Base-by-base conservation (phyloP, 1,140 invertebrate species). In the Calephelis nemesis region DNA sequence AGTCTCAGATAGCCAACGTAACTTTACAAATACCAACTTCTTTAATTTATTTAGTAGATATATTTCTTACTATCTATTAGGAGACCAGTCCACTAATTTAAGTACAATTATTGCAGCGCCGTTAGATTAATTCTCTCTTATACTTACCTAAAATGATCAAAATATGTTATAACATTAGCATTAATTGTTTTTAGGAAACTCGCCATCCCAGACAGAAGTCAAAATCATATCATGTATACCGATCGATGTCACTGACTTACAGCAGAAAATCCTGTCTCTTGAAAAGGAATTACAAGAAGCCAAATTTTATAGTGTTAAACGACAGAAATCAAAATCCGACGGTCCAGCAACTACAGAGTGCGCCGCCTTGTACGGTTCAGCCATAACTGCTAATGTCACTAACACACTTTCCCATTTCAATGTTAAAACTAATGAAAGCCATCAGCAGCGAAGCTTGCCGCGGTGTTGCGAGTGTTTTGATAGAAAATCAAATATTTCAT, bases 211-310 rank as follows among this genome's bases (percentile, higher is more conserved):
- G 62, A 91, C 88, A 5, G 87, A 91, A 81, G 88, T 91, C 4
- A 91, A 91, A 79, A 87, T 91, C 48, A 87, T 91, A 63, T 91
- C 88, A 7, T 91, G 88, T 66, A 87, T 91, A 70, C 88, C 88
- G 39, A 88, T 91, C 52, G 88, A 91, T 48, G 88, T 91, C 4
- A 87, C 84, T 5, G 88, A 91, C 71, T 70, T 91, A 12, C 88
- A 91, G 69, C 78, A 88, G 62, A 88, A 84, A 62, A 91, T 91
- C 3, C 69, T 78, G 40, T 63, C 68, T n/a, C 74, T 91, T 30
- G 87, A 89, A 66, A 83, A 75, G 48, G 76, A 90, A 64, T 65
- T 90, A 54, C 72, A 76, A 11, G 79, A 82, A 15, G 75, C 69
- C 7, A 77, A 64, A 42, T 72, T 63, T 47, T 19, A 47, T 62